These are phyloP conservation scores for Stictonetta naevosa DNA, from an alignment of 2,113 vertebrate genomes.

Conservation along the genomic window DNA sequence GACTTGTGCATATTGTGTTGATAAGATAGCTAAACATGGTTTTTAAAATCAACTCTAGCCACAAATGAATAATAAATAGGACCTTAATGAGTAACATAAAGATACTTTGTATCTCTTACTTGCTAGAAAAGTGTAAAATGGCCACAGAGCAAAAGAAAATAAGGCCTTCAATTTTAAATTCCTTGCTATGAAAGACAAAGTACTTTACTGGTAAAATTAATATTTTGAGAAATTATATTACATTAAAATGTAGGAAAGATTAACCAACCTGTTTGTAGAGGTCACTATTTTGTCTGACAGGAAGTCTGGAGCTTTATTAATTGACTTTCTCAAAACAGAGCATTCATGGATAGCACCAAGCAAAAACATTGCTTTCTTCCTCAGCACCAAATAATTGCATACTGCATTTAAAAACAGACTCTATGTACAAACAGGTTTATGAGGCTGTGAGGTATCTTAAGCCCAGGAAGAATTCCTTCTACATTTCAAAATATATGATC, in stretches of 20 bases:
- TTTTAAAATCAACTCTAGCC: conserved; percentile 1
- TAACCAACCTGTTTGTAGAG: neutral
- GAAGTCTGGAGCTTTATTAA: conserved; percentile 25
- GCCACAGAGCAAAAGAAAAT: neutral
- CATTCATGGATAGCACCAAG: neutral
- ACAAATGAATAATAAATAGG: neutral
- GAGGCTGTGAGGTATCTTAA: neutral
- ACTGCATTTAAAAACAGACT: conserved; percentile 4
- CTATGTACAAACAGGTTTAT: neutral
- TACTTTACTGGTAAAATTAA: conserved; percentile 52
- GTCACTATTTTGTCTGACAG: conserved; percentile 34
- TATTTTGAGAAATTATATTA: conserved; percentile 31
- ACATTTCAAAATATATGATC: neutral
- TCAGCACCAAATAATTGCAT: neutral
- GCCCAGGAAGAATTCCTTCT: neutral
- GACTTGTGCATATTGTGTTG: neutral
- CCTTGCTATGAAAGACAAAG: conserved; percentile 19
- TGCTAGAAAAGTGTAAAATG: neutral
- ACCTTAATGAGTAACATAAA: conserved; percentile 24
- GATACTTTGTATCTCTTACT: neutral
- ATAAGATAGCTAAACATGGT: neutral
- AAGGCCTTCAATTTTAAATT: conserved; percentile 28
- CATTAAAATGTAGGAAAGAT: conserved; percentile 38
- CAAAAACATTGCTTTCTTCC: neutral
- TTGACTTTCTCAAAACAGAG: neutral